A percentile compares a stretch with the other conserved stretches of the same genome.
phyloP scores from a whole-genome alignment of 2,888 invertebrate genomes.

The Melanotus villosus region DNA sequence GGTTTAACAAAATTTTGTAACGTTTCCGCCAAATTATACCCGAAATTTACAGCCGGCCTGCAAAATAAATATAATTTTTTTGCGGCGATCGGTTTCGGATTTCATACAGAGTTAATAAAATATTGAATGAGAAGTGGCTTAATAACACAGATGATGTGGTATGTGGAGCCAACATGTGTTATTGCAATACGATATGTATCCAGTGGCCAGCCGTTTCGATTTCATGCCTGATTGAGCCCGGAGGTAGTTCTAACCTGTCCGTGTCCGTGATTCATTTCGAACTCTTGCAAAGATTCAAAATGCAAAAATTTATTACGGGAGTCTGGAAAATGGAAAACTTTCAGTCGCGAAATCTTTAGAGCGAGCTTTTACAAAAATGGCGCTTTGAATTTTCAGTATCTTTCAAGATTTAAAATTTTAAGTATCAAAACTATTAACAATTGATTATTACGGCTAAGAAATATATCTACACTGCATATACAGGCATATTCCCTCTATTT shows the following conservation, averaged over 20 bases:
- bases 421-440: no score
- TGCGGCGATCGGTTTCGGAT: neutral
- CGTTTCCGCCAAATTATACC: conserved; percentile 13
- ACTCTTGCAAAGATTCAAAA: conserved; percentile 13
- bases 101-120: conserved; percentile 3
- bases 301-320: neutral
- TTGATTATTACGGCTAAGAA: no score
- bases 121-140: conserved; percentile 17
- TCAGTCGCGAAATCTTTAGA: no score
- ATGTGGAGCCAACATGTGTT: conserved; percentile 33
- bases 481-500: no score
- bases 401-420: no score
- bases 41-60: neutral
- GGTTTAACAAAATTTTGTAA: no score
- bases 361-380: no score
- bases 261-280: conserved; percentile 50
- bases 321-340: no score
- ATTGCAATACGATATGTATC: conserved; percentile 34
- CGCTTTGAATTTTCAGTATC: no score
- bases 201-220: conserved; percentile 44
- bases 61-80: conserved; percentile 10
- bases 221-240: conserved; percentile 47
- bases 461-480: no score
- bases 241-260: conserved; percentile 49
- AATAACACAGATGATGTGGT: conserved; percentile 12